A percentile compares a stretch with the other conserved stretches of the same genome.
Evolutionary conservation across 1,140 invertebrate genomes (phyloP).

Genomic region (Lasioglossum albipes): DNA sequence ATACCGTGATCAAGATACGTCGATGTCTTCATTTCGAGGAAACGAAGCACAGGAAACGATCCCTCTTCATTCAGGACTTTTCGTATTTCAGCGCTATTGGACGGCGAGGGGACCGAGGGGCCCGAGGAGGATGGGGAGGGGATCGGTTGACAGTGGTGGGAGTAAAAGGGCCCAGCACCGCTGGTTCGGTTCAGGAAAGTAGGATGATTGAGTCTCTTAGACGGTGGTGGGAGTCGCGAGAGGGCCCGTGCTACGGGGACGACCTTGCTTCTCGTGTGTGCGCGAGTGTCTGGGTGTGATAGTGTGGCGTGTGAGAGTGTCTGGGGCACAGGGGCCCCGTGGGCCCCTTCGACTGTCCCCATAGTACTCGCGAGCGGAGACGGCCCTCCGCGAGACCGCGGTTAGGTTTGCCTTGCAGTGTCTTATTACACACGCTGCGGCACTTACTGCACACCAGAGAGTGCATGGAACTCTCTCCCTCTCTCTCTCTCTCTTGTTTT

Average conservation of each 20-base stretch:
- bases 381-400: constrained; percentile 40
- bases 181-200: constrained; percentile 23
- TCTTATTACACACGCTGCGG: constrained; percentile 53
- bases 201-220: constrained; percentile 36
- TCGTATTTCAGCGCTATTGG: constrained; percentile 18
- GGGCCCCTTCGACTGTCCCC: constrained; percentile 41
- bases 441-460: constrained; percentile 37
- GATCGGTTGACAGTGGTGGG: neutral
- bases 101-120: neutral
- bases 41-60: neutral
- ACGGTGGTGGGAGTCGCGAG: constrained; percentile 37
- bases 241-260: constrained; percentile 28
- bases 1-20: too few relatives aligned
- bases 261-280: constrained; percentile 41
- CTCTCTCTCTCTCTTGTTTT: too few relatives aligned
- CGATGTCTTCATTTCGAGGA: neutral
- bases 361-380: constrained; percentile 40
- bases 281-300: neutral
- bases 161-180: constrained; percentile 20
- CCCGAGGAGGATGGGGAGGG: too few relatives aligned
- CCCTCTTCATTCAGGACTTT: constrained; percentile 27
- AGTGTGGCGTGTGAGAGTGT: too few relatives aligned
- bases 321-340: constrained; percentile 17
- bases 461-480: constrained; percentile 11
- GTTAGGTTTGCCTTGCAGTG: constrained; percentile 35